Conservation (phyloP, 2,888 invertebrate species). For the Hoplodrina ambigua region DNA sequence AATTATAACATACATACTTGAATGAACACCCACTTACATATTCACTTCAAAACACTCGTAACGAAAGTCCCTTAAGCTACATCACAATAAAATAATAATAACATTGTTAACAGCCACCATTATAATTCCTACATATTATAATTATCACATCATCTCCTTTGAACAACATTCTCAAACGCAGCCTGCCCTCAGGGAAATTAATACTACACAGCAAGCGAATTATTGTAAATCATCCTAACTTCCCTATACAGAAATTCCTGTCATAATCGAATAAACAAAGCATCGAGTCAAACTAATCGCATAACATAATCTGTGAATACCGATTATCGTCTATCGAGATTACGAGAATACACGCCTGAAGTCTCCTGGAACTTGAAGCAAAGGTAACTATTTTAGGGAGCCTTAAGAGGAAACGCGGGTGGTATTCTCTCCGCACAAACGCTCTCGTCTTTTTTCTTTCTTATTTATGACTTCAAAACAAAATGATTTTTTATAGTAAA, state of each 20-base stretch:
- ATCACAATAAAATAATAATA: slow-evolving; percentile 8
- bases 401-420: slow-evolving; percentile 12
- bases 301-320: slow-evolving; percentile 50
- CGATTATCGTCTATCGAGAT: slow-evolving; percentile 63
- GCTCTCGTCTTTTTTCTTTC: no score
- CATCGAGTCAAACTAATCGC: slow-evolving; percentile 43
- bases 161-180: slow-evolving; percentile 25
- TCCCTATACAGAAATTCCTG: background rate
- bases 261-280: slow-evolving; percentile 20
- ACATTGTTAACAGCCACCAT: slow-evolving; percentile 1
- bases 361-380: slow-evolving; percentile 47
- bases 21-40: no score
- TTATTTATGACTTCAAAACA: no score
- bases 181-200: slow-evolving; percentile 43
- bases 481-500: no score
- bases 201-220: slow-evolving; percentile 14
- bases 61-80: background rate
- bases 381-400: slow-evolving; percentile 64
- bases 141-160: slow-evolving; percentile 39
- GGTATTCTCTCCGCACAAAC: no score
- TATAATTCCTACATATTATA: slow-evolving; percentile 19
- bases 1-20: no score
- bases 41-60: no score
- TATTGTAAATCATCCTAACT: slow-evolving; percentile 30
- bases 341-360: slow-evolving; percentile 42